phyloP scores from a whole-genome alignment of 2,797 vertebrate species.

The Crossoptilon crossoptilon region DNA sequence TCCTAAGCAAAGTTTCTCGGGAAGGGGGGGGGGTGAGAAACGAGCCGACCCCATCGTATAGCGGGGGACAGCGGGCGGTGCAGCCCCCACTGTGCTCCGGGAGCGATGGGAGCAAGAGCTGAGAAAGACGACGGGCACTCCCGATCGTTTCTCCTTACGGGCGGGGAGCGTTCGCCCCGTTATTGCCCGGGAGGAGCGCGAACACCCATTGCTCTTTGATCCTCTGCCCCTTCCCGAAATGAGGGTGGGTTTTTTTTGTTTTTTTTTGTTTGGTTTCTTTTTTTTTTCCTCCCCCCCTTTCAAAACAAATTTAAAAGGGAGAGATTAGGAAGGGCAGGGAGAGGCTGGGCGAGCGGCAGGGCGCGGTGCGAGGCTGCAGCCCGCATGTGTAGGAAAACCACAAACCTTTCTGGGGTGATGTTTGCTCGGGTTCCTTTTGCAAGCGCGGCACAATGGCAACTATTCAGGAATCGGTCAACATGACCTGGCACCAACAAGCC shows the following conservation, averaged over 20 bases:
- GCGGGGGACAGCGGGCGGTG: too few relatives aligned
- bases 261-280: too few relatives aligned
- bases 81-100: too few relatives aligned
- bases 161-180: not conserved
- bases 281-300: not conserved
- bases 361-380: slow-evolving; percentile 42
- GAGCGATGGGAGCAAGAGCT: not conserved
- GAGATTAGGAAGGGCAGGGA: slow-evolving; percentile 33
- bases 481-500: slow-evolving; percentile 41
- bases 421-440: slow-evolving; percentile 59
- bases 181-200: not conserved
- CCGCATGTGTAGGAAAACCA: slow-evolving; percentile 57
- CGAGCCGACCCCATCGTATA: not conserved
- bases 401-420: slow-evolving; percentile 27
- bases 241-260: not conserved
- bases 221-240: not conserved
- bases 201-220: slow-evolving; percentile 19
- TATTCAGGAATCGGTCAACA: slow-evolving; percentile 42
- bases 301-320: slow-evolving; percentile 13
- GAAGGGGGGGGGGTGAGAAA: not conserved
- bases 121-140: not conserved
- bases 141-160: not conserved
- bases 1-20: not conserved
- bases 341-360: slow-evolving; percentile 10
- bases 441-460: slow-evolving; percentile 49